Conservation (phyloP, 2,113 vertebrate species). For the Scophthalmus maximus region DNA sequence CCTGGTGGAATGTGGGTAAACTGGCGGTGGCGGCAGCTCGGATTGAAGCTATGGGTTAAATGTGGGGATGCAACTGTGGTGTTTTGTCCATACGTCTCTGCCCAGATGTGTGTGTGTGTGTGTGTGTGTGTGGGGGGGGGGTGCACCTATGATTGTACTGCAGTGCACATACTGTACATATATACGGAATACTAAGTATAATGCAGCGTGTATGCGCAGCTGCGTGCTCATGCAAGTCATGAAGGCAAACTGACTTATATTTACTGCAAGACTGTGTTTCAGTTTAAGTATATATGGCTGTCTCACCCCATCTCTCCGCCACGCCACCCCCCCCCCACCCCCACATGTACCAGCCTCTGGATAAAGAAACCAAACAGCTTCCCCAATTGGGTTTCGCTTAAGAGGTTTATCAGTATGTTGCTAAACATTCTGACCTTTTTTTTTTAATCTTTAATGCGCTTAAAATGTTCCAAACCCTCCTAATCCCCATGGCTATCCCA, state of each 20-base stretch:
- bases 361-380: conserved; percentile 80
- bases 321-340: neutral
- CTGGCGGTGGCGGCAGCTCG: too few relatives aligned
- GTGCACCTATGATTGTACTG: conserved; percentile 23
- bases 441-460: conserved; percentile 88
- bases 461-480: conserved; percentile 85
- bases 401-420: conserved; percentile 87
- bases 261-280: conserved; percentile 1
- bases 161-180: neutral
- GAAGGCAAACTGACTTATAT: neutral
- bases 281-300: conserved; percentile 28
- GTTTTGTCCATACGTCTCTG: conserved; percentile 21
- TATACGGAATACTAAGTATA: conserved; percentile 15
- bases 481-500: conserved; percentile 84
- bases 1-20: too few relatives aligned
- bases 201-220: neutral
- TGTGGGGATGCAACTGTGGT: conserved; percentile 52
- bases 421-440: conserved; percentile 89
- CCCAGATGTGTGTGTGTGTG: too few relatives aligned
- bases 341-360: conserved; percentile 66
- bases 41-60: too few relatives aligned
- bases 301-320: conserved; percentile 9
- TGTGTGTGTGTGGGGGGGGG: too few relatives aligned
- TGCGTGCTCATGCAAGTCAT: conserved; percentile 10
- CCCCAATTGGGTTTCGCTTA: conserved; percentile 85